Evolutionary conservation across 2,797 vertebrate species (phyloP), one percentile per base, ranked within the genome.

Genomic region (Pithecia hirsuta): DNA sequence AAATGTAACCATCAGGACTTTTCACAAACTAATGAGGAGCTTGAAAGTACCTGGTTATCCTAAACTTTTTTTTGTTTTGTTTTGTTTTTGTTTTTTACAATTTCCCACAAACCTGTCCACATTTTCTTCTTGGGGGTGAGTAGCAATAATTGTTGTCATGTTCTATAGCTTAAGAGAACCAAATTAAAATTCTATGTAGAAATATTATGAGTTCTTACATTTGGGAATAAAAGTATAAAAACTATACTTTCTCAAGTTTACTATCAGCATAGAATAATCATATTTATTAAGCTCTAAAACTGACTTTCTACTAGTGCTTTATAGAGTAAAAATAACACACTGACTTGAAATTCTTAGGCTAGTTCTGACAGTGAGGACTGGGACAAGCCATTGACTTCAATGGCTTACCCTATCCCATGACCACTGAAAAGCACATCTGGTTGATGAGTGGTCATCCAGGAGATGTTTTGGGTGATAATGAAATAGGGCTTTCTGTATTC

Each of bases 141-240:
- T 0, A 78, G 50, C 17, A 81, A 26, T 80, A 41, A 36, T 9
- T 41, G 39, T 7, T 36, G 9, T 33, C 52, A 64, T 22, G 33
- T 64, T 89, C 46, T 80, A 96, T 89, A 26, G 24, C 59, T 92
- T 93, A 93, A 95, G 41, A 39, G 55, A 97, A 93, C 17, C 17
- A 95, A 93, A 59, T 4, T 90, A 20, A 74, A 82, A 95, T 50
- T 6, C 12, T 20, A 85, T 22, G 6, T 28, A 91, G 64, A 61
- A 70, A 91, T 82, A 24, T n/a, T 30, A 50, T 15, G n/a, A 85
- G 64, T 88, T 74, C 36, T 74, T 85, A 85, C 24, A 91, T 89
- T 83, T 81, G 44, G 28, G 30, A 41, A 72, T 11, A 92, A 19
- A 95, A 86, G 81, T 84, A 80, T 28, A 79, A 76, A 76, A 89